These are phyloP conservation scores for Penaeus chinensis DNA, from an alignment of 1,140 invertebrate genomes.

Conservation along the genomic window DNA sequence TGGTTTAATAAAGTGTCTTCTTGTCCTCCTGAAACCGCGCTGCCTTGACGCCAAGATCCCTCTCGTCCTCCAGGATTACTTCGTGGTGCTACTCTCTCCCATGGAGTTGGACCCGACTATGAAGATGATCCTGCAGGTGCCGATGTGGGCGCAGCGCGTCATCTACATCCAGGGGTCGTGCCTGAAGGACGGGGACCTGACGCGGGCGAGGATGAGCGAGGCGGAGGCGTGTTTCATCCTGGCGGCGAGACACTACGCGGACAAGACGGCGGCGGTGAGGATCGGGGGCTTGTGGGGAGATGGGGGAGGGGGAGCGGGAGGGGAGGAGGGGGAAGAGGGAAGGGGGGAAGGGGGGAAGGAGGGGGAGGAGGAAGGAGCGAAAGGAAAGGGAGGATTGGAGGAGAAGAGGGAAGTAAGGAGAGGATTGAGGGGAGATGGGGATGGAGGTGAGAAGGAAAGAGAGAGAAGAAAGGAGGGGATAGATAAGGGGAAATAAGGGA, in stretches of 20 bases:
- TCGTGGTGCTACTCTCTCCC: slow-evolving; percentile 94
- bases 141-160: slow-evolving; percentile 96
- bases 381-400: too few species aligned
- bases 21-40: background rate
- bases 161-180: slow-evolving; percentile 97
- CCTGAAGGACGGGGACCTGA: slow-evolving; percentile 93
- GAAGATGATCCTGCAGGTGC: slow-evolving; percentile 97
- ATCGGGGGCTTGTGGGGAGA: background rate
- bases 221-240: slow-evolving; percentile 96
- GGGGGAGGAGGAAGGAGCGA: too few species aligned
- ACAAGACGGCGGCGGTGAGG: slow-evolving; percentile 91
- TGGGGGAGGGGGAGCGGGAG: background rate
- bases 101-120: slow-evolving; percentile 98
- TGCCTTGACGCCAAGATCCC: background rate
- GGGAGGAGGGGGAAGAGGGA: too few species aligned
- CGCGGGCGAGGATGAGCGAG: slow-evolving; percentile 93
- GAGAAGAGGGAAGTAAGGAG: too few species aligned
- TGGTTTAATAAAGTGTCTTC: background rate
- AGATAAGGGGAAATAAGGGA: too few species aligned
- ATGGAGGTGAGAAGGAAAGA: too few species aligned
- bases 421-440: too few species aligned
- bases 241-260: slow-evolving; percentile 94
- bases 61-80: slow-evolving; percentile 82
- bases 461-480: too few species aligned
- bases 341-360: too few species aligned